These are phyloP conservation scores for Clarias magur DNA, from an alignment of 2,113 vertebrate genomes.

Conservation along the genomic window DNA sequence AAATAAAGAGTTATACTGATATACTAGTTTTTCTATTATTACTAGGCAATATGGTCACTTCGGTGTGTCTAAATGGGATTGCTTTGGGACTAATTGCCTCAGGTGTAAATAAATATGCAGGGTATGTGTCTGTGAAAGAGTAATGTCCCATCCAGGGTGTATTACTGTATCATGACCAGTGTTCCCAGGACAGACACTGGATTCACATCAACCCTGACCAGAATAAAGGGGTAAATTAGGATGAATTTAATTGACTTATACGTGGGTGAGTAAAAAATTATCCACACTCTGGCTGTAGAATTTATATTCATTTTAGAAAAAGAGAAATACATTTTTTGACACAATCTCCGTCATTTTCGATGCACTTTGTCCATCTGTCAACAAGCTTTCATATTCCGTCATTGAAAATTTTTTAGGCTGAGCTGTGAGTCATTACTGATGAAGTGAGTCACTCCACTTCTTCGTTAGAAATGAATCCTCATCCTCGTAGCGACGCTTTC, in stretches of 20 bases:
- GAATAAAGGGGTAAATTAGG: neutral
- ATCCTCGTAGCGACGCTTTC: too few relatives aligned
- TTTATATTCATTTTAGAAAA: too few relatives aligned
- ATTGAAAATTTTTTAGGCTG: too few relatives aligned
- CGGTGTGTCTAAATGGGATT: neutral
- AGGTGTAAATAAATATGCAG: neutral
- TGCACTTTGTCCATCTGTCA: too few relatives aligned
- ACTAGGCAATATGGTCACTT: neutral
- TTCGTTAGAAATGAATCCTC: too few relatives aligned
- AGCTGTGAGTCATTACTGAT: too few relatives aligned
- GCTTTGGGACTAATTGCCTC: neutral
- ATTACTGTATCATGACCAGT: neutral
- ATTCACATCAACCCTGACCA: neutral
- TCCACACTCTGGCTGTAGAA: too few relatives aligned
- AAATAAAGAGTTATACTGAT: conserved; percentile 71
- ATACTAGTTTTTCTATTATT: conserved; percentile 32
- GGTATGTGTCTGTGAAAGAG: neutral
- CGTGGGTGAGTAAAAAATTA: too few relatives aligned
- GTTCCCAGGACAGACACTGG: neutral
- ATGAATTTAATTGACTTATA: neutral
- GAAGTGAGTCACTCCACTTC: too few relatives aligned
- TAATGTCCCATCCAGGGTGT: neutral
- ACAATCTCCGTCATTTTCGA: too few relatives aligned
- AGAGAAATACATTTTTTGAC: too few relatives aligned
- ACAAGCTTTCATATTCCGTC: too few relatives aligned